phyloP scores from a whole-genome alignment of 2,797 vertebrate genomes.

The Scolopax rusticola region DNA sequence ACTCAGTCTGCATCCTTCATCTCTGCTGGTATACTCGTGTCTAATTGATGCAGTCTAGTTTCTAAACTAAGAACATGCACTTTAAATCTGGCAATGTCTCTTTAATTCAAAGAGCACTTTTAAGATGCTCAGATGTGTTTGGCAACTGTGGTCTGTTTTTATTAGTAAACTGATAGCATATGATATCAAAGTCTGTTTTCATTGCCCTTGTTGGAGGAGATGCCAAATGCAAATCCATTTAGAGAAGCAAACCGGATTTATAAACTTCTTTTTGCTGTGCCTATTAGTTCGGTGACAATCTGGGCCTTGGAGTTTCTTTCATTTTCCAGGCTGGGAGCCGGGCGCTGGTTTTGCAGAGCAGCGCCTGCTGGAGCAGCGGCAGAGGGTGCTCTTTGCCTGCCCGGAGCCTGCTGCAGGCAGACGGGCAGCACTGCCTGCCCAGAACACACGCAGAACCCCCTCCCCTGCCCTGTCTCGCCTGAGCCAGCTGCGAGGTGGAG shows the following conservation, averaged over 20 bases:
- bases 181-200: constrained; percentile 32
- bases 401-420: not conserved
- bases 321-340: not conserved
- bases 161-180: constrained; percentile 44
- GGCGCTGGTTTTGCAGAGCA: not conserved
- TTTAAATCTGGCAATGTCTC: not conserved
- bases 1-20: accelerated
- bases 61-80: not conserved
- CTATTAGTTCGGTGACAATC: not conserved
- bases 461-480: not conserved
- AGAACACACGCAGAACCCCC: not conserved
- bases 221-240: constrained; percentile 42
- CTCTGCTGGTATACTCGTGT: not conserved
- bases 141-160: not conserved
- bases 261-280: constrained; percentile 3
- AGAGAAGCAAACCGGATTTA: not conserved
- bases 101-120: constrained; percentile 22
- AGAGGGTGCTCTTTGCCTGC: constrained; percentile 1
- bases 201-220: not conserved
- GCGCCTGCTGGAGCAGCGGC: accelerated
- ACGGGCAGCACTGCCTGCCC: not conserved
- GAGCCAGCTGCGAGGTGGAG: not conserved
- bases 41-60: not conserved
- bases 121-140: constrained; percentile 23
- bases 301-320: not conserved